Conservation (phyloP, 1,140 invertebrate genomes). For the Brachionus paranguensis region DNA sequence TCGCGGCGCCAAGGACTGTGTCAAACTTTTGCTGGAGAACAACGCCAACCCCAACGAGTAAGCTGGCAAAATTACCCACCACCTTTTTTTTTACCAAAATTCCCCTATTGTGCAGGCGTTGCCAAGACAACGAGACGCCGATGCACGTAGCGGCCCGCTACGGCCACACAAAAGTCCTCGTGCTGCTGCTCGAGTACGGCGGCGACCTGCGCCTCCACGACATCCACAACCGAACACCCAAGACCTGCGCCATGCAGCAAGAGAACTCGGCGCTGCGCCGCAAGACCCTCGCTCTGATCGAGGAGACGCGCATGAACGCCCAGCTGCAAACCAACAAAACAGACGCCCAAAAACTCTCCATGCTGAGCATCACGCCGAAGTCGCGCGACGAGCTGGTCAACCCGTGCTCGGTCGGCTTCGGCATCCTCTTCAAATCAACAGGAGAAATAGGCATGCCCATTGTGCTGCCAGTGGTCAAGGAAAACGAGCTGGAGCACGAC, state of each 20-base stretch:
- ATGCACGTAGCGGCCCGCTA: background rate
- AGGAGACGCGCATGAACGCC: constrained; percentile 33
- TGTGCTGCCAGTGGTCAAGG: background rate
- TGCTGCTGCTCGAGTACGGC: background rate
- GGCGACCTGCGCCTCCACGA: constrained; percentile 34
- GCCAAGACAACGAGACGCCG: constrained; percentile 8
- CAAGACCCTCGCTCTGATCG: constrained; percentile 27
- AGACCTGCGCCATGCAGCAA: constrained; percentile 24
- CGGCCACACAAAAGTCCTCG: background rate
- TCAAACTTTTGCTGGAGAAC: background rate
- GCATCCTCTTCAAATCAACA: background rate
- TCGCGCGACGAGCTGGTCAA: constrained; percentile 23
- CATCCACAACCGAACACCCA: background rate
- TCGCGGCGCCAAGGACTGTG: constrained; percentile 6
- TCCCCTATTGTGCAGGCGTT: background rate
- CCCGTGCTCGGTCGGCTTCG: constrained; percentile 28
- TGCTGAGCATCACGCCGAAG: background rate
- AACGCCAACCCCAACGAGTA: constrained; percentile 35
- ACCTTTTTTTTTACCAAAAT: background rate
- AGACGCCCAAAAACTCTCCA: background rate
- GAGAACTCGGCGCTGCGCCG: background rate
- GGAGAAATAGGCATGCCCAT: constrained; percentile 23
- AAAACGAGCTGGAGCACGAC: background rate
- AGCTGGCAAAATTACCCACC: background rate
- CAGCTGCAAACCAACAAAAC: background rate